These are phyloP conservation scores for Carassius gibelio DNA, from an alignment of 2,113 vertebrate genomes.

Conservation along the genomic window DNA sequence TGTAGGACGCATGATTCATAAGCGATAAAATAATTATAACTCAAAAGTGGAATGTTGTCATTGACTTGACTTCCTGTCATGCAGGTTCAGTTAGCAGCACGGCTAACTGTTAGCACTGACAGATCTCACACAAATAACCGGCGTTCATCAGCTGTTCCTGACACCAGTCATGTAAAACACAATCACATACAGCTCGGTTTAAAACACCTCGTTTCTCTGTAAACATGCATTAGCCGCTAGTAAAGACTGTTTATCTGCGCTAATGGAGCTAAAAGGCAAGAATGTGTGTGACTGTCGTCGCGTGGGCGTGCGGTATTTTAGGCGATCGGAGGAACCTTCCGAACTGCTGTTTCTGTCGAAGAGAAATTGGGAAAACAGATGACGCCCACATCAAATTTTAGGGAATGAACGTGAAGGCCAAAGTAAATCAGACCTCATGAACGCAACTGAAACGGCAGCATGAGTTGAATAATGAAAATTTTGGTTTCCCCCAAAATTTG, in stretches of 20 bases:
- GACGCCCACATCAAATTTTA: too few relatives aligned
- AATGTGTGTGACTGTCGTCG: neutral
- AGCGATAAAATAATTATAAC: neutral
- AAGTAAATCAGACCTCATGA: too few relatives aligned
- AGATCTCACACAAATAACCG: neutral
- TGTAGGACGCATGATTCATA: neutral
- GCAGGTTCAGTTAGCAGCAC: neutral
- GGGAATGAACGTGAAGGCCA: too few relatives aligned
- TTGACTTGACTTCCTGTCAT: neutral
- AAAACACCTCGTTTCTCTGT: neutral
- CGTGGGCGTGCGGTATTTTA: neutral
- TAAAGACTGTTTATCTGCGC: neutral
- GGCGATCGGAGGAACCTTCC: neutral
- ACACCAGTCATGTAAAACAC: neutral
- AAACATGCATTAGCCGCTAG: neutral
- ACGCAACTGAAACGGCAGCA: too few relatives aligned
- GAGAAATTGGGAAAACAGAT: neutral
- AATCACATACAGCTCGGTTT: neutral
- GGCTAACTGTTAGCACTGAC: slow-evolving; percentile 25
- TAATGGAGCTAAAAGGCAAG: neutral
- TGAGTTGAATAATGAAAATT: too few relatives aligned
- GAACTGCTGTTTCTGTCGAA: neutral
- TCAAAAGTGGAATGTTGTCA: neutral
- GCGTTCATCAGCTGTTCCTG: neutral
- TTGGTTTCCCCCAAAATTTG: too few relatives aligned